Evolutionary conservation across 1,140 invertebrate genomes (phyloP).

Genomic region (Druon quercuslanigerum): DNA sequence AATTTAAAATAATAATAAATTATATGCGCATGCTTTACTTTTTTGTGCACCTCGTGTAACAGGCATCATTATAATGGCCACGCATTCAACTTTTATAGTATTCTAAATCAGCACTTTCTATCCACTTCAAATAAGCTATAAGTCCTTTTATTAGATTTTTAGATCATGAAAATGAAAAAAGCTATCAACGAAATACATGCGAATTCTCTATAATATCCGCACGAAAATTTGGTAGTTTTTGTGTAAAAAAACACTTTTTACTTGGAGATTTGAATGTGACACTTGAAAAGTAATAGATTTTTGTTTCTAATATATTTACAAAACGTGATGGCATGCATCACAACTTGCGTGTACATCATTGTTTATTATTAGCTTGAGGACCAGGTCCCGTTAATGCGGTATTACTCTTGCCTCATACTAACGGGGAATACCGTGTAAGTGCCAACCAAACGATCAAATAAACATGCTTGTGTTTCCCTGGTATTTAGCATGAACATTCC

Average conservation of each 20-base stretch:
- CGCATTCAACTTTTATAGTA: no score
- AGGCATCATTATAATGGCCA: no score
- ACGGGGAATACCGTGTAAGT: conserved; percentile 54
- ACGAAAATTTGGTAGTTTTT: background rate
- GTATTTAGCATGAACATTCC: background rate
- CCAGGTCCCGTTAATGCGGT: conserved; percentile 68
- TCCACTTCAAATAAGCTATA: no score
- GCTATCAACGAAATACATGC: no score
- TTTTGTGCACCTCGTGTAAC: no score
- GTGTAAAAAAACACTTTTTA: background rate
- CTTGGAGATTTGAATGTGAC: background rate
- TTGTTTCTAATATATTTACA: background rate
- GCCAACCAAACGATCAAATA: conserved; percentile 39
- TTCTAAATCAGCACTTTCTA: no score
- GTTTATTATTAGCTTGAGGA: conserved; percentile 60
- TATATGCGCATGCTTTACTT: no score
- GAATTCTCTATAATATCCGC: no score
- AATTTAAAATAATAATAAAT: no score
- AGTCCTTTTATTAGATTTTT: no score
- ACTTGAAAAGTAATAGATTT: background rate
- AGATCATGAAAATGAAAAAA: no score
- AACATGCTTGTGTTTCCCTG: background rate
- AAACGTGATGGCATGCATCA: conserved; percentile 32
- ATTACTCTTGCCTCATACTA: conserved; percentile 54
- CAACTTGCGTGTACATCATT: conserved; percentile 32